phyloP scores from a whole-genome alignment of 2,888 invertebrate species.

The Pyralis farinalis region DNA sequence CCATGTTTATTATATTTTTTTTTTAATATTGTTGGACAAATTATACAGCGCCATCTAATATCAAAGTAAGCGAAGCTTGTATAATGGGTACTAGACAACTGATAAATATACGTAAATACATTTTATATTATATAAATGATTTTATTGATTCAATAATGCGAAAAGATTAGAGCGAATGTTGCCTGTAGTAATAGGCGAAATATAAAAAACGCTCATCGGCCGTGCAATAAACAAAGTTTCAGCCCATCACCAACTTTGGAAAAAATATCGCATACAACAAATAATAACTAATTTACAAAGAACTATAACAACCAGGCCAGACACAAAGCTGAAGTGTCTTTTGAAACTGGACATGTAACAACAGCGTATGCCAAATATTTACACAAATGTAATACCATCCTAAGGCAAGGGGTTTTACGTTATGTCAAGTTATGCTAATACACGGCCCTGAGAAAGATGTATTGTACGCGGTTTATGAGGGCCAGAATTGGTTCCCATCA shows the following conservation, averaged over 20 bases:
- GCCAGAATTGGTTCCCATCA: slow-evolving; percentile 27
- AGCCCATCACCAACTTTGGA: slow-evolving; percentile 27
- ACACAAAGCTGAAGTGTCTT: slow-evolving; percentile 12
- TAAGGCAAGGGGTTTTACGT: slow-evolving; percentile 39
- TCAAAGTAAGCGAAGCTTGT: too few relatives aligned
- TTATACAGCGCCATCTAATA: too few relatives aligned
- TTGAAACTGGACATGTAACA: slow-evolving; percentile 20
- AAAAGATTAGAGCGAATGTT: slow-evolving; percentile 17
- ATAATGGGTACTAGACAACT: too few relatives aligned
- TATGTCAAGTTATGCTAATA: slow-evolving; percentile 49
- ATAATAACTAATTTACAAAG: slow-evolving; percentile 15
- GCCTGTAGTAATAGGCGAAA: slow-evolving; percentile 17
- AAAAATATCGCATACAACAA: slow-evolving; percentile 30
- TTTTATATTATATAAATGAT: too few relatives aligned
- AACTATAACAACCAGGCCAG: slow-evolving; percentile 5
- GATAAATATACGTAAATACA: too few relatives aligned
- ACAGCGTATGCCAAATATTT: slow-evolving; percentile 41
- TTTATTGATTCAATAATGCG: slow-evolving; percentile 9
- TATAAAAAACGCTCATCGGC: slow-evolving; percentile 16
- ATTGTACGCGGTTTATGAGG: slow-evolving; percentile 29
- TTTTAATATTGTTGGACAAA: too few relatives aligned
- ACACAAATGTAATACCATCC: slow-evolving; percentile 41
- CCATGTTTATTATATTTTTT: too few relatives aligned
- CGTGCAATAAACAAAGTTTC: slow-evolving; percentile 32
- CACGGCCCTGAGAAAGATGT: slow-evolving; percentile 34